A percentile compares a stretch with the other conserved stretches of the same genome.
These are phyloP conservation scores for Gallinago media DNA, from an alignment of 2,113 vertebrate genomes.

Conservation along the genomic window DNA sequence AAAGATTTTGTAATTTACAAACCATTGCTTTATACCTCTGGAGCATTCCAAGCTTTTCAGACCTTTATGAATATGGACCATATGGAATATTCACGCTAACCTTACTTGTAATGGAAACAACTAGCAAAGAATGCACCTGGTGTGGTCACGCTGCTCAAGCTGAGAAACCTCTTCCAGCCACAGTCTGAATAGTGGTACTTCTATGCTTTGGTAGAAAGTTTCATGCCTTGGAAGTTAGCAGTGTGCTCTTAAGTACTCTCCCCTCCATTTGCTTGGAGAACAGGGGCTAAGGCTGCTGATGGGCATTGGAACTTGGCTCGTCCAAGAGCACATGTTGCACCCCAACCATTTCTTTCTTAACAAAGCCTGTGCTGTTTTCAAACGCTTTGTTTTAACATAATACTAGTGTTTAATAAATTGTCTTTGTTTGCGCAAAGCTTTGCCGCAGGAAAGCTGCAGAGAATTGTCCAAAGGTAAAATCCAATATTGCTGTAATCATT, in stretches of 20 bases:
- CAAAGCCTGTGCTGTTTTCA: conserved; percentile 58
- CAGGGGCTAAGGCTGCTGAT: neutral
- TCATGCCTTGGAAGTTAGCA: neutral
- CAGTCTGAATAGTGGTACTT: neutral
- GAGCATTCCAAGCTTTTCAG: neutral
- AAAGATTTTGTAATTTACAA: neutral
- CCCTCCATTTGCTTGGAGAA: neutral
- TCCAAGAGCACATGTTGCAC: neutral
- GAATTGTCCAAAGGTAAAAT: conserved; percentile 86
- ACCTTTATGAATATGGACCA: neutral
- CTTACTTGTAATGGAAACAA: neutral
- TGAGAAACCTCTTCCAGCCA: neutral
- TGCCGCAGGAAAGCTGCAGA: conserved; percentile 85
- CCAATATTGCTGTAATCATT: conserved; percentile 63
- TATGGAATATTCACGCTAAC: neutral
- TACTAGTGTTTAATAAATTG: conserved; percentile 78
- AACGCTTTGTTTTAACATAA: conserved; percentile 36
- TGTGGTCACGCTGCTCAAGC: neutral
- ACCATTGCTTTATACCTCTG: neutral
- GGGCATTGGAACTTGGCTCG: neutral
- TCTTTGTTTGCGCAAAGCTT: conserved; percentile 86
- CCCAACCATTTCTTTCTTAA: conserved; percentile 15
- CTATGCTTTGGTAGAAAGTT: neutral
- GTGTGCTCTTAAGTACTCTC: neutral
- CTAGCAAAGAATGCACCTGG: neutral